These are phyloP conservation scores for Podarcis cretensis DNA, from an alignment of 2,113 vertebrate species.

Conservation along the genomic window DNA sequence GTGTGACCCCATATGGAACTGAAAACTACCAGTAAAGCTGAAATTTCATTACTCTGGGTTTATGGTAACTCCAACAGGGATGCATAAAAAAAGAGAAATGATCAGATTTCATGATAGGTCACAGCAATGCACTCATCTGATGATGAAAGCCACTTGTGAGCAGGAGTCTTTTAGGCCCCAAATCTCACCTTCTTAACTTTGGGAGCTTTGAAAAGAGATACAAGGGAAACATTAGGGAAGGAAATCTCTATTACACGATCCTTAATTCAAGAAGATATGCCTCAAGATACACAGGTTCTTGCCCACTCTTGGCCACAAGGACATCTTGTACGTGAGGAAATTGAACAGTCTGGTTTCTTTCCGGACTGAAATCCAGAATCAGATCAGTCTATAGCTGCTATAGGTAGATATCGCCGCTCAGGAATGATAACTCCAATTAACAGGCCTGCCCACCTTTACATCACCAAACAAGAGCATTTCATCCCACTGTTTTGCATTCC, in stretches of 20 bases:
- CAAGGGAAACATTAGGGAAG: not conserved
- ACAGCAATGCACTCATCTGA: rapidly evolving
- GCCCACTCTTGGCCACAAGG: not conserved
- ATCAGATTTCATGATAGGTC: not conserved
- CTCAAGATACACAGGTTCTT: not conserved
- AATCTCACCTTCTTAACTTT: not conserved
- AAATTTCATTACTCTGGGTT: not conserved
- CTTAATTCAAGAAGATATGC: not conserved
- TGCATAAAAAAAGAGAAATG: not conserved
- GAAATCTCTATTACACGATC: not conserved
- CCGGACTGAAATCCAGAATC: not conserved
- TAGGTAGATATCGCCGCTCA: not conserved
- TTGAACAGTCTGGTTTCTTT: not conserved
- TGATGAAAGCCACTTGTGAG: not conserved
- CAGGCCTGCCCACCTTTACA: not conserved
- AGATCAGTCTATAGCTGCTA: not conserved
- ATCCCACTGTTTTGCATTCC: not conserved
- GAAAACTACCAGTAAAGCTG: not conserved
- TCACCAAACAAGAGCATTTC: not conserved
- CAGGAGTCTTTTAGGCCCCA: not conserved
- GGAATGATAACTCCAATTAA: not conserved
- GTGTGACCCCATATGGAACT: slow-evolving; percentile 1
- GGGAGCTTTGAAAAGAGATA: not conserved
- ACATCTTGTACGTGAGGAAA: not conserved
- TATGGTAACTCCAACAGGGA: not conserved